These are phyloP conservation scores for Homalodisca vitripennis DNA, from an alignment of 1,140 invertebrate genomes.

Conservation along the genomic window DNA sequence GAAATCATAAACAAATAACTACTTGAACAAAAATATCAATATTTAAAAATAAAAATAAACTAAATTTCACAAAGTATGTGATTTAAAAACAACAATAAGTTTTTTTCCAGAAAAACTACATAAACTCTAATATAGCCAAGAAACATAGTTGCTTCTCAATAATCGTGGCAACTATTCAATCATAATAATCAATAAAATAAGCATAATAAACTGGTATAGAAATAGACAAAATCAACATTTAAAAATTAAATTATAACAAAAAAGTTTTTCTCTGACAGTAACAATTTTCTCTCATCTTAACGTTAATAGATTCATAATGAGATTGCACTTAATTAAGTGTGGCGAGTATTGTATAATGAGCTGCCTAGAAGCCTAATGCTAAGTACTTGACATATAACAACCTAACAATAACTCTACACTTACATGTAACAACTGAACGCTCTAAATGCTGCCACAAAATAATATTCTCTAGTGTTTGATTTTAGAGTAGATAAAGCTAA, in stretches of 20 bases:
- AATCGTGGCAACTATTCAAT: no score
- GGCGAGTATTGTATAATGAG: slow-evolving; percentile 1
- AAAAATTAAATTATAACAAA: background rate
- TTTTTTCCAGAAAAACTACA: no score
- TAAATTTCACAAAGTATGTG: no score
- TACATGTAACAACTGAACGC: slow-evolving; percentile 9
- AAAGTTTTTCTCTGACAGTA: background rate
- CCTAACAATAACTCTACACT: slow-evolving; percentile 7
- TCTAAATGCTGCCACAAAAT: slow-evolving; percentile 23
- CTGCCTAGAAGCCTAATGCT: slow-evolving; percentile 22
- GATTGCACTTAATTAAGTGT: slow-evolving; percentile 17
- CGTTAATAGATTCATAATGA: background rate
- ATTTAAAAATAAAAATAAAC: no score
- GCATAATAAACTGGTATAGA: no score
- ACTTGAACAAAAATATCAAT: no score
- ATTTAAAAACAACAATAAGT: no score
- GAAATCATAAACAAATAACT: no score
- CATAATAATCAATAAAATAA: no score
- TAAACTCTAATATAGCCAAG: no score
- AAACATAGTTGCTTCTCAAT: no score
- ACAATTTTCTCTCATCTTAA: background rate
- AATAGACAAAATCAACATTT: background rate
- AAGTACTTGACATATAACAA: slow-evolving; percentile 19
- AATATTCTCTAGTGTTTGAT: slow-evolving; percentile 13
- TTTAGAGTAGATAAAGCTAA: slow-evolving; percentile 19